These are phyloP conservation scores for Melanotaenia boesemani DNA, from an alignment of 2,797 vertebrate genomes.

Conservation along the genomic window DNA sequence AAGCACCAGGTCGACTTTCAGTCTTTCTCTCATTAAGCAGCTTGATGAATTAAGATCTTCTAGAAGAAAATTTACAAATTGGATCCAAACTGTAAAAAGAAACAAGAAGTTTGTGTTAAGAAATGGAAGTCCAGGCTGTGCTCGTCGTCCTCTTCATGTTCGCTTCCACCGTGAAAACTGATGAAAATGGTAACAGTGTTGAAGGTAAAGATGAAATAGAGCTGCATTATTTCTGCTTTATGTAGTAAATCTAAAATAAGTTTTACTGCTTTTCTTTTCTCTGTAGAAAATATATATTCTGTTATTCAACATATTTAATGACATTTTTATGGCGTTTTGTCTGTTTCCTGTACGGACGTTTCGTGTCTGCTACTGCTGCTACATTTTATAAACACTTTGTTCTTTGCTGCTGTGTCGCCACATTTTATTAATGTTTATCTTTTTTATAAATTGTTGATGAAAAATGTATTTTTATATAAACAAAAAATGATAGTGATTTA, in stretches of 20 bases:
- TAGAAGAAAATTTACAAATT: background rate
- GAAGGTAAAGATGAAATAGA: background rate
- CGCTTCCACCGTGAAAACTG: background rate
- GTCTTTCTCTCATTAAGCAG: background rate
- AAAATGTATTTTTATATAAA: too few relatives aligned
- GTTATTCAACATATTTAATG: background rate
- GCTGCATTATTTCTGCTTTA: too few relatives aligned
- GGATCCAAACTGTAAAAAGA: background rate
- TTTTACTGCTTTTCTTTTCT: background rate
- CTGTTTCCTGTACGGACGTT: background rate
- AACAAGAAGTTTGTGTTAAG: background rate
- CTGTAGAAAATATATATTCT: background rate
- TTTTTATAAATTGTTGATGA: too few relatives aligned
- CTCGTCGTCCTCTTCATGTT: slow-evolving; percentile 45
- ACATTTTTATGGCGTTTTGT: background rate
- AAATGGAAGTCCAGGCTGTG: slow-evolving; percentile 15
- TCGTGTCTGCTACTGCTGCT: too few relatives aligned
- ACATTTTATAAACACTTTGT: too few relatives aligned
- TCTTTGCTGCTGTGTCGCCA: too few relatives aligned
- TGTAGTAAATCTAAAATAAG: too few relatives aligned
- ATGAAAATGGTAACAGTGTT: accelerated
- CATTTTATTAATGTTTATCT: too few relatives aligned
- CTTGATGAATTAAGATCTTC: background rate
- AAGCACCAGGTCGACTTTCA: accelerated
- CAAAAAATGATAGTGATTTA: too few relatives aligned